These are phyloP conservation scores for Dione vanillae DNA, from an alignment of 2,888 invertebrate species.

Conservation along the genomic window DNA sequence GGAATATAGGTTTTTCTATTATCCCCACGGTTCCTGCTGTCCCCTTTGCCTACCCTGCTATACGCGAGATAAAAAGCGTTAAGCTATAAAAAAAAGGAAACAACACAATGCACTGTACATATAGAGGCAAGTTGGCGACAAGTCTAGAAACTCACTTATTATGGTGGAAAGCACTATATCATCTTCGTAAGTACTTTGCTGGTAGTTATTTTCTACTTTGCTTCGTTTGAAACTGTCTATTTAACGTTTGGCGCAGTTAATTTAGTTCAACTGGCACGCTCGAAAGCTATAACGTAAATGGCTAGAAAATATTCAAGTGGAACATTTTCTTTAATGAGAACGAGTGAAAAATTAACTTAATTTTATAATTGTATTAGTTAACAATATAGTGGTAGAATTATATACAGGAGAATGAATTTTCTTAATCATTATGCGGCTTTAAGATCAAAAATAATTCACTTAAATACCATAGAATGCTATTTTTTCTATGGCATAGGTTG, in stretches of 20 bases:
- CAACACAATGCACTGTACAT: background rate
- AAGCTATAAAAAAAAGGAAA: no score
- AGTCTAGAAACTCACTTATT: conserved; percentile 15
- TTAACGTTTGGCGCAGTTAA: background rate
- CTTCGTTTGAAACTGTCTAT: conserved; percentile 6
- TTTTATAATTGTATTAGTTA: background rate
- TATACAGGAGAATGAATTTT: background rate
- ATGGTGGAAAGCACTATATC: conserved; percentile 1
- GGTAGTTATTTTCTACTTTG: background rate
- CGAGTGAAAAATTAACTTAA: background rate
- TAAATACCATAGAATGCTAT: background rate
- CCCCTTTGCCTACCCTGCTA: no score
- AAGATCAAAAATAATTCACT: background rate
- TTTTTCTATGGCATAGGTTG: no score
- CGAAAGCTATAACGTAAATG: background rate
- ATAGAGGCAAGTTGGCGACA: background rate
- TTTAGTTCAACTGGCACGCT: conserved; percentile 5
- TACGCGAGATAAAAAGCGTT: no score
- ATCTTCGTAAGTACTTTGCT: conserved; percentile 3
- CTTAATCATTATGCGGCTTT: background rate
- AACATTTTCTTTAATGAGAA: background rate
- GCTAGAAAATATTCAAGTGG: background rate
- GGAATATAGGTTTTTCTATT: no score
- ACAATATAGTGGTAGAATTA: background rate
- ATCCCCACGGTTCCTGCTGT: no score